Evolutionary conservation across 1,140 invertebrate genomes (phyloP).

Genomic region (Drosophila nigromelanica): DNA sequence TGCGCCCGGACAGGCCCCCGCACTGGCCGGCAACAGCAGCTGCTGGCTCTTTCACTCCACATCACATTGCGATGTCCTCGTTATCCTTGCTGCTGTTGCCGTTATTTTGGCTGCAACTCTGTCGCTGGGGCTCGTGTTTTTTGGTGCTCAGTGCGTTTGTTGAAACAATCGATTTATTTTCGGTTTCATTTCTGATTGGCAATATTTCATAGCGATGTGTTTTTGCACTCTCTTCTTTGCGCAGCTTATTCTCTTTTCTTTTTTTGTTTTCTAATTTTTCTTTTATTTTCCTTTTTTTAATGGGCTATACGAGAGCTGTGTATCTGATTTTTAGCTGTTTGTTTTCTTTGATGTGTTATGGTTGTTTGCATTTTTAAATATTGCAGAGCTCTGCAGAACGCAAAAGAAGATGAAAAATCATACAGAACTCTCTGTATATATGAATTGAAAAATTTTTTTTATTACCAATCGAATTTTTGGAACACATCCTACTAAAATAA

Average conservation of each 20-base stretch:
- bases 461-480: constrained; percentile 13
- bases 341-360: constrained; percentile 8
- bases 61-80: constrained; percentile 21
- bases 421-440: constrained; percentile 17
- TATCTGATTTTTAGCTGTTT: constrained; percentile 39
- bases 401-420: constrained; percentile 1
- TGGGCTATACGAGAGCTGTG: constrained; percentile 14
- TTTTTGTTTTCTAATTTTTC: constrained; percentile 2
- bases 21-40: constrained; percentile 12
- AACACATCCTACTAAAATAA: background rate
- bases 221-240: constrained; percentile 18
- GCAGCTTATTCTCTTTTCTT: constrained; percentile 9
- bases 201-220: constrained; percentile 76
- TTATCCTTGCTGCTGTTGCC: constrained; percentile 42
- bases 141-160: constrained; percentile 57
- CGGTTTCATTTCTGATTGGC: constrained; percentile 83
- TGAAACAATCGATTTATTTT: constrained; percentile 83
- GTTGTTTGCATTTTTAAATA: constrained; percentile 47
- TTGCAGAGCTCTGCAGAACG: constrained; percentile 20
- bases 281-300: constrained; percentile 3
- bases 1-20: constrained; percentile 2
- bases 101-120: constrained; percentile 51
- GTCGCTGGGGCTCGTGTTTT: constrained; percentile 43
- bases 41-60: constrained; percentile 46
- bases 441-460: constrained; percentile 16